Evolutionary conservation across 2,113 vertebrate species (phyloP).

Genomic region (Leucoraja erinaceus): DNA sequence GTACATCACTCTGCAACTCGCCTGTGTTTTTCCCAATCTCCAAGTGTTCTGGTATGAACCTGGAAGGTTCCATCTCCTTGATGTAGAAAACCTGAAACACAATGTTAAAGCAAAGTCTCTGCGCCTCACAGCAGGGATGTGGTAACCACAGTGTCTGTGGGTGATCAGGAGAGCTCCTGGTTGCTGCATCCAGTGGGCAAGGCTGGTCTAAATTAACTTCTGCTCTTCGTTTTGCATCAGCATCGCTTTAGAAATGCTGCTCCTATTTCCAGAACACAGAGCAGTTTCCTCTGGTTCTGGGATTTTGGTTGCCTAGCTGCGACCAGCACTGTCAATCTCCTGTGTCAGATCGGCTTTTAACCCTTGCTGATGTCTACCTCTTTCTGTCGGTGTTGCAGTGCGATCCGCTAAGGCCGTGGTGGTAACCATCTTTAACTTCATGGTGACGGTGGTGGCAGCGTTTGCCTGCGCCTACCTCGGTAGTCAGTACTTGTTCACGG

Average conservation of each 20-base stretch:
- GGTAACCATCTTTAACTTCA: slow-evolving; percentile 86
- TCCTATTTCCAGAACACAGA: background rate
- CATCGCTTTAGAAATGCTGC: background rate
- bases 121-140: no score
- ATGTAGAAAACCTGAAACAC: background rate
- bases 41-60: background rate
- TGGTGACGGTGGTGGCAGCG: slow-evolving; percentile 79
- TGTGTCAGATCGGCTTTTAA: background rate
- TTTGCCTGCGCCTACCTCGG: slow-evolving; percentile 87
- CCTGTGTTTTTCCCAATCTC: background rate
- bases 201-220: no score
- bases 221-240: background rate
- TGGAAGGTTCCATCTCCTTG: background rate
- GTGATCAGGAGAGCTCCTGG: no score
- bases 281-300: background rate
- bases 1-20: background rate
- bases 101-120: background rate
- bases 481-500: slow-evolving; percentile 85
- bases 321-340: background rate
- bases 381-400: slow-evolving; percentile 56
- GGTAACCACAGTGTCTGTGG: no score
- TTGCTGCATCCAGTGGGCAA: no score
- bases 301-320: background rate
- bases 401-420: slow-evolving; percentile 74
- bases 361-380: background rate